These are phyloP conservation scores for Papilio elwesi DNA, from an alignment of 2,888 invertebrate genomes.

Conservation along the genomic window DNA sequence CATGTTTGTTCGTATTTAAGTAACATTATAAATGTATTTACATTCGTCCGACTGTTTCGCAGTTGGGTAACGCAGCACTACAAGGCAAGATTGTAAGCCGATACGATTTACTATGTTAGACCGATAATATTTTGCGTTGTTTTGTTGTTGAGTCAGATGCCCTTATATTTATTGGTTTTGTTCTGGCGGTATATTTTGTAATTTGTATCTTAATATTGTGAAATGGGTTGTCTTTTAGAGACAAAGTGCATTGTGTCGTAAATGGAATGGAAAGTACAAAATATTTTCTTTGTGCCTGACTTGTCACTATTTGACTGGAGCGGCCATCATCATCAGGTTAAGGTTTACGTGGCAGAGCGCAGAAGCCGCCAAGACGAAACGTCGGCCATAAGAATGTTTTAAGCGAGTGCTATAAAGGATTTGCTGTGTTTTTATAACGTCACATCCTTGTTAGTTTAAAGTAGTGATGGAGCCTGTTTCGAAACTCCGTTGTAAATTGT, in stretches of 20 bases:
- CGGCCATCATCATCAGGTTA: too few species aligned
- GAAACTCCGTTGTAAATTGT: too few species aligned
- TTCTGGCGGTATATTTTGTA: neutral
- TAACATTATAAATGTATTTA: neutral
- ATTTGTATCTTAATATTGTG: neutral
- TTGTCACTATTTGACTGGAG: too few species aligned
- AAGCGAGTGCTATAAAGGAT: too few species aligned
- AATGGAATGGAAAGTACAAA: neutral
- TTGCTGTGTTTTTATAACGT: too few species aligned
- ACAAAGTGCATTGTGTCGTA: too few species aligned
- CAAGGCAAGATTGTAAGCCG: constrained; percentile 23
- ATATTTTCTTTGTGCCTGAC: neutral
- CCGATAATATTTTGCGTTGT: constrained; percentile 11
- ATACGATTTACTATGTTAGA: constrained; percentile 12
- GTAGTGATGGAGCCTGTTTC: too few species aligned
- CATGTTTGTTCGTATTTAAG: neutral
- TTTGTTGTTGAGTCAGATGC: neutral
- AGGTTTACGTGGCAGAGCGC: too few species aligned
- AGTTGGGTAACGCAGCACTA: constrained; percentile 1
- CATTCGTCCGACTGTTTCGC: constrained; percentile 1
- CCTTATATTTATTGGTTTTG: neutral
- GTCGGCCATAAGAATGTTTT: too few species aligned
- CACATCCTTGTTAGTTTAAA: too few species aligned
- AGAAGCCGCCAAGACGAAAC: too few species aligned
- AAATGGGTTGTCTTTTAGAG: neutral